Base-by-base conservation (phyloP, 1,140 invertebrate genomes). In the Metopolophium dirhodum region DNA sequence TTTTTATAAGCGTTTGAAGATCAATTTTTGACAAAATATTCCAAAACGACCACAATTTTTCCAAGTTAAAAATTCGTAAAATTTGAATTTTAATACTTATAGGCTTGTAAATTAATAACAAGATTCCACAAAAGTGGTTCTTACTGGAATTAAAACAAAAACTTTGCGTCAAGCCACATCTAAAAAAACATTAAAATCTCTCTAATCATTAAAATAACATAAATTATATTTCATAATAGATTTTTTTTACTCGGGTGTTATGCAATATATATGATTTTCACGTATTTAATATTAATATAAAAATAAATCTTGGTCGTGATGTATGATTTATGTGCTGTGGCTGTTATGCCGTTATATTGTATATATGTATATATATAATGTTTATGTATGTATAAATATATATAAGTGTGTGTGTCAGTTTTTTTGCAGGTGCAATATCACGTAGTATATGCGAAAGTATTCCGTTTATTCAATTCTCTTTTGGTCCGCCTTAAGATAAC, bases 391-490 rank as follows among this genome's bases (percentile, higher is more conserved):
- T n/a, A 49, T 85, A 47, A 2, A 30, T 86, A 6, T 51, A 9
- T 87, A 14, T 90, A 37, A 30, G 37, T 37, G 88, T 57, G 54
- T 11, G 23, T n/a, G 26, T 85, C 45, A 51, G 68, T 37, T 92
- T 83, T 92, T 92, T 8, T 92, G 77, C 26, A 93, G 47, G 68
- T 86, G 77, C 8, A 93, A 93, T 93, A 93, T 93, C 49, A 54
- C 77, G 82, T 41, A 93, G 23, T 45, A 26, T 35, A 57, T 14
- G 37, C 89, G 57, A 90, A 61, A 90, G 26, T 90, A 47, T 90
- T 61, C 6, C 91, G 77, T 85, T 54, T 93, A 93, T 93, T 93
- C 91, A 93, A 93, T 93, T 86, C 35, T 86, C 91, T 82, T 68
- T 90, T 86, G 82, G 91, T 86, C 82, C 68, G 61, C 45, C 30